Evolutionary conservation across 2,797 vertebrate genomes (phyloP).

Genomic region (Streptopelia turtur): DNA sequence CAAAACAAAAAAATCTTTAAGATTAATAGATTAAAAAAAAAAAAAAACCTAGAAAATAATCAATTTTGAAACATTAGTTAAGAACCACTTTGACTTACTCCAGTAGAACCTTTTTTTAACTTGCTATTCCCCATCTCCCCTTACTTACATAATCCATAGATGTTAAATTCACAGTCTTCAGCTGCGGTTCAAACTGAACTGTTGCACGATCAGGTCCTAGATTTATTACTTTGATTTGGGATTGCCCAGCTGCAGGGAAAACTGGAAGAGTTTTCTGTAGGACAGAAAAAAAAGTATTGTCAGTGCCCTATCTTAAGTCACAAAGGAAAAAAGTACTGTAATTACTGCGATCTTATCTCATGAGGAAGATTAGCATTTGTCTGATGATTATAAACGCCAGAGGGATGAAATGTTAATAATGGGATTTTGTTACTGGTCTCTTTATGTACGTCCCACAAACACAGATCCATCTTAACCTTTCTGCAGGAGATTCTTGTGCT

Average conservation of each 20-base stretch:
- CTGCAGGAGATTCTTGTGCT: neutral
- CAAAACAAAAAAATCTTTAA: neutral
- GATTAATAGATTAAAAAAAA: neutral
- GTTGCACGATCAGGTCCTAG: constrained; percentile 44
- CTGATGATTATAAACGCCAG: neutral
- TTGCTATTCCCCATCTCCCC: neutral
- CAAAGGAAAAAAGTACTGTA: neutral
- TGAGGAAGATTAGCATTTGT: neutral
- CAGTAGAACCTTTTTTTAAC: neutral
- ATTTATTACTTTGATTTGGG: constrained; percentile 89
- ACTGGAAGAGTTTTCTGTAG: constrained; percentile 88
- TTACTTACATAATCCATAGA: constrained; percentile 8
- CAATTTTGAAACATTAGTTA: neutral
- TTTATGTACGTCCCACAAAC: neutral
- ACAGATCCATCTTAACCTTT: neutral
- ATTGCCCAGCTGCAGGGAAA: constrained; percentile 82
- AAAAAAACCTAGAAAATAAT: neutral
- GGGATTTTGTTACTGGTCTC: neutral
- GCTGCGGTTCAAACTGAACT: neutral
- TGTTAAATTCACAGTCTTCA: neutral
- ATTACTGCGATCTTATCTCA: neutral
- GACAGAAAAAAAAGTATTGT: neutral
- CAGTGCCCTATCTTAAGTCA: neutral
- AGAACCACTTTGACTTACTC: neutral
- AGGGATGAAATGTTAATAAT: neutral